Conservation (phyloP, 2,797 vertebrate species). For the Harpagifer antarcticus region DNA sequence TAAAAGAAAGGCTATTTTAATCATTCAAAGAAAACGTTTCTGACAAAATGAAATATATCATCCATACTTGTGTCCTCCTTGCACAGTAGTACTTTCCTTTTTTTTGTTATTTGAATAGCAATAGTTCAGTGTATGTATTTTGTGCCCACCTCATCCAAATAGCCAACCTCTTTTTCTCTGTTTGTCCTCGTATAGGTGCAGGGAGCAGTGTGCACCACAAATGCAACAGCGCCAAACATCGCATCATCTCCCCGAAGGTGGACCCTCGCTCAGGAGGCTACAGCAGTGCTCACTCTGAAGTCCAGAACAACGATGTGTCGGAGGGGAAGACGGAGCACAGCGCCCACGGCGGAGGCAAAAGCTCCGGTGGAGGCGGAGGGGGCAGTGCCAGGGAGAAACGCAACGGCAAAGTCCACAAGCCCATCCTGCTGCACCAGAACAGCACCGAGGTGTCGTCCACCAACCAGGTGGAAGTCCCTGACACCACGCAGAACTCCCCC, state of each 20-base stretch:
- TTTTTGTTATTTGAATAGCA: slow-evolving; percentile 6
- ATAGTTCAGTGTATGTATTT: neutral
- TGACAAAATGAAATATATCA: slow-evolving; percentile 28
- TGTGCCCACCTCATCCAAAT: slow-evolving; percentile 16
- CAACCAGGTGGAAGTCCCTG: slow-evolving; percentile 99
- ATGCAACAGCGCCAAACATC: slow-evolving; percentile 99
- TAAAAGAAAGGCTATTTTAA: slow-evolving; percentile 37
- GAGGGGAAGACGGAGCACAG: slow-evolving; percentile 98
- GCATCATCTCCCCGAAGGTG: slow-evolving; percentile 99
- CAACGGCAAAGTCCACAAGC: slow-evolving; percentile 98
- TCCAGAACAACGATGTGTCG: slow-evolving; percentile 98
- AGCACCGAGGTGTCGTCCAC: slow-evolving; percentile 99
- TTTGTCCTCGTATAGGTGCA: slow-evolving; percentile 86
- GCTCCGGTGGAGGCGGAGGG: slow-evolving; percentile 78
- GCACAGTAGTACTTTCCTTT: slow-evolving; percentile 5
- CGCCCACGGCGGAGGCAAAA: slow-evolving; percentile 85
- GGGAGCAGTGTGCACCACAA: slow-evolving; percentile 99
- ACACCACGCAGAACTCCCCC: slow-evolving; percentile 98
- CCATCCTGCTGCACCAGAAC: slow-evolving; percentile 95
- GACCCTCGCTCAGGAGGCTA: slow-evolving; percentile 94
- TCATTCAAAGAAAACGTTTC: slow-evolving; percentile 1
- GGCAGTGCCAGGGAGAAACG: slow-evolving; percentile 91
- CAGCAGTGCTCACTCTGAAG: slow-evolving; percentile 93
- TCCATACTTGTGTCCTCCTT: slow-evolving; percentile 35
- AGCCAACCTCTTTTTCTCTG: slow-evolving; percentile 39